These are phyloP conservation scores for Peromyscus melanophrys DNA, from an alignment of 2,797 vertebrate species.

Conservation along the genomic window DNA sequence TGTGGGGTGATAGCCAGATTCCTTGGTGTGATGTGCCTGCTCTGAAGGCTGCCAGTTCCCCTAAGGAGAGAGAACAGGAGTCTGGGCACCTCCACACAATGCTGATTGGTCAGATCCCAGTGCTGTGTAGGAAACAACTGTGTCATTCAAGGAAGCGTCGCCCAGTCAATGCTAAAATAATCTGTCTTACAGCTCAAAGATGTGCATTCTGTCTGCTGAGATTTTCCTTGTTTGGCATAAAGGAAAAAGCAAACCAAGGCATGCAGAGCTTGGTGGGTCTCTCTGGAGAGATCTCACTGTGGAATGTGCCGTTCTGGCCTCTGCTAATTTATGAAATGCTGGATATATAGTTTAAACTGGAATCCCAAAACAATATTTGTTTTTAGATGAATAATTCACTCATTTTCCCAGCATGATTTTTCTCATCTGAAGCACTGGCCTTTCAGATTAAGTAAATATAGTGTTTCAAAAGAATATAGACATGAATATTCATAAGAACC, in stretches of 20 bases:
- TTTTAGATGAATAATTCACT: conserved; percentile 80
- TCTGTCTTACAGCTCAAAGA: background rate
- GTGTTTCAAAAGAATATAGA: conserved; percentile 79
- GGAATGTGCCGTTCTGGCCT: background rate
- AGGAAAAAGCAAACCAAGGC: conserved; percentile 9
- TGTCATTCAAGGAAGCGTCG: background rate
- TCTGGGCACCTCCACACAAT: rapidly evolving
- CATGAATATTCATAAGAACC: conserved; percentile 84
- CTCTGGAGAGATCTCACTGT: background rate
- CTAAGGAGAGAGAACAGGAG: background rate
- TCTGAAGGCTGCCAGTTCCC: rapidly evolving
- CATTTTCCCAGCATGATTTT: conserved; percentile 73
- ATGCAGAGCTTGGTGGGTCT: background rate
- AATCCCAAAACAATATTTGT: conserved; percentile 75
- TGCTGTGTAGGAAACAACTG: background rate
- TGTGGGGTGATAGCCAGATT: background rate
- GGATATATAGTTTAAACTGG: conserved; percentile 6
- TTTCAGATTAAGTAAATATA: conserved; percentile 84
- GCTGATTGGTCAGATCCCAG: background rate
- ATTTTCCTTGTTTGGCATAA: conserved; percentile 37
- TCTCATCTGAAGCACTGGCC: conserved; percentile 74
- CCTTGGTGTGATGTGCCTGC: too few relatives aligned
- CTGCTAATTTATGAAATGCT: background rate
- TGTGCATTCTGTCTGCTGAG: conserved; percentile 9
- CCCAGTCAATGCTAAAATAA: conserved; percentile 17